phyloP scores from a whole-genome alignment of 2,113 vertebrate species.

The Heliornis fulica region DNA sequence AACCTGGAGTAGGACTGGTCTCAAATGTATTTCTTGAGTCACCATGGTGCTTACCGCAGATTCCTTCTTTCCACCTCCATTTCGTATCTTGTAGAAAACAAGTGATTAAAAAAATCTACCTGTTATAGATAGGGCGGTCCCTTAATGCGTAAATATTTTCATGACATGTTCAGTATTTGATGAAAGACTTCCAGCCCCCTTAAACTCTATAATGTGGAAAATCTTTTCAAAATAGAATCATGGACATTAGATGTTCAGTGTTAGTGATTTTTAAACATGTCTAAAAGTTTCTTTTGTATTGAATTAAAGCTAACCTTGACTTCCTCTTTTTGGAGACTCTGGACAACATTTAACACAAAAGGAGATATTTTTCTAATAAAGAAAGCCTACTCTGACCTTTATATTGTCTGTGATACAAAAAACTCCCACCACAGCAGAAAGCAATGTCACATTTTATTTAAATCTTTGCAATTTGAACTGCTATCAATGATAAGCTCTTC shows the following conservation, averaged over 20 bases:
- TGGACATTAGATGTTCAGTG: neutral
- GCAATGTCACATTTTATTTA: constrained; percentile 12
- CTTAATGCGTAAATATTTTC: neutral
- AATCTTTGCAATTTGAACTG: constrained; percentile 5
- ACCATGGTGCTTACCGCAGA: neutral
- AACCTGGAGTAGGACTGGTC: neutral
- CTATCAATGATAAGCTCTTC: neutral
- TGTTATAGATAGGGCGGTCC: neutral
- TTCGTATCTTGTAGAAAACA: neutral
- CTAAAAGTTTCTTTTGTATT: neutral
- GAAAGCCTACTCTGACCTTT: neutral
- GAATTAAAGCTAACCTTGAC: neutral
- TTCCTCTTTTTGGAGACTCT: neutral
- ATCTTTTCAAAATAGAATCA: neutral
- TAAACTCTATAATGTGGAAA: neutral
- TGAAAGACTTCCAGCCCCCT: neutral
- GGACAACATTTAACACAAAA: neutral
- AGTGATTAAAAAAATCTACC: neutral
- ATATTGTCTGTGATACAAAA: neutral
- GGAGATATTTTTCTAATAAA: neutral
- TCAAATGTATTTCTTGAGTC: neutral
- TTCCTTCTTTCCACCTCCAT: neutral
- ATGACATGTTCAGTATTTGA: neutral
- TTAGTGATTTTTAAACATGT: neutral
- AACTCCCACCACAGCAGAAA: neutral